Evolutionary conservation across 53 echinoderm and acorn worm genomes (phyloP).

Genomic region (Temnopleurus reevesii): DNA sequence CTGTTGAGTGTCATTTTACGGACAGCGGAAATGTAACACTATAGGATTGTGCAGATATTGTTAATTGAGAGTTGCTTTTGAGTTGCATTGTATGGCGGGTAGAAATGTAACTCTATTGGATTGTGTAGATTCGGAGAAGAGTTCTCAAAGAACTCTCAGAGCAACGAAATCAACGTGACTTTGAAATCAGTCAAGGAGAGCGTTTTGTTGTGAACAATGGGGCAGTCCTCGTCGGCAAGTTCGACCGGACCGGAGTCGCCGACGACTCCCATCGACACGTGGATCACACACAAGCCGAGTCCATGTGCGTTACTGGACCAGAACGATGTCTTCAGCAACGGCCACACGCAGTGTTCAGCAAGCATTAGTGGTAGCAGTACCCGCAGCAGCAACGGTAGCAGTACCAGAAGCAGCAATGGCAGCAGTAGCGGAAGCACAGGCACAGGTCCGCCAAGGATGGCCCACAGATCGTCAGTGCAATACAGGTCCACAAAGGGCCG

Average conservation of each 20-base stretch:
- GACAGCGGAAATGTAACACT: conserved; percentile 21
- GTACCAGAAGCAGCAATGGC: conserved; percentile 43
- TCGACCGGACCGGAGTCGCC: conserved; percentile 47
- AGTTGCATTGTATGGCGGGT: not conserved
- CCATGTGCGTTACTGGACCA: conserved; percentile 9
- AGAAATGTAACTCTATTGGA: conserved; percentile 17
- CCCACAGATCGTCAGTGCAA: conserved; percentile 56
- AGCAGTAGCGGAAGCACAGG: conserved; percentile 46
- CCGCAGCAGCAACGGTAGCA: conserved; percentile 47
- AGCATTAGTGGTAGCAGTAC: conserved; percentile 50
- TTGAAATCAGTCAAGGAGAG: not conserved
- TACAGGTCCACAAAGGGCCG: conserved; percentile 65
- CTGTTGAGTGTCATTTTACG: not conserved
- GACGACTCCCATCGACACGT: conserved; percentile 37
- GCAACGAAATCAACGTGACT: not conserved
- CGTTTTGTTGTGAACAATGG: not conserved
- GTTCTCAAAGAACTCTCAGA: not conserved
- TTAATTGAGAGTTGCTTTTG: no score
- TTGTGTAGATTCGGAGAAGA: not conserved
- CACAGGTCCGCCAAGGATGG: not conserved
- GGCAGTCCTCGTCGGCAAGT: conserved; percentile 46
- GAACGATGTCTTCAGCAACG: not conserved
- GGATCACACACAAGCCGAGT: conserved; percentile 56
- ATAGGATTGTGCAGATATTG: not conserved
- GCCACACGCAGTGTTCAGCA: not conserved